Percentiles rank a stretch among this genome's conserved stretches.
phyloP scores from a whole-genome alignment of 2,113 vertebrate genomes.

The Gambusia affinis region DNA sequence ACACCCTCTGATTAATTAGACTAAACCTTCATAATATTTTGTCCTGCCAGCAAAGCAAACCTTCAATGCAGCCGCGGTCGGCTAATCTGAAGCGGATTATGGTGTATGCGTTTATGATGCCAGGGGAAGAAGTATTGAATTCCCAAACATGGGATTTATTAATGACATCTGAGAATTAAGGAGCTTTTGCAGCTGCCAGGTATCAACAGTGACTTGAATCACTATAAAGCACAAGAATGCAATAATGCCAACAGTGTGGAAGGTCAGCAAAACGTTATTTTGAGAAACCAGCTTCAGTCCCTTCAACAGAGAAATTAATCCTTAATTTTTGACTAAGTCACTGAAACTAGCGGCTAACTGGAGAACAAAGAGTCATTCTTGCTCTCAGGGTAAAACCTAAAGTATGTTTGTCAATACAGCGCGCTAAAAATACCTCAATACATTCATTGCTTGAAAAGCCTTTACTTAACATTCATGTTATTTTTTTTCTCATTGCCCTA shows the following conservation, averaged over 20 bases:
- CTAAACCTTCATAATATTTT: neutral
- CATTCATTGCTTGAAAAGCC: constrained; percentile 31
- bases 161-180: no score
- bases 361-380: no score
- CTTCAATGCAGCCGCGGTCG: neutral
- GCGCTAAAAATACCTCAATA: constrained; percentile 39
- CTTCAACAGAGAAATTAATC: no score
- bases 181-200: no score
- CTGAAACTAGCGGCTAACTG: no score
- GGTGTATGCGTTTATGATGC: neutral
- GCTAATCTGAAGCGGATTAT: neutral
- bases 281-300: no score
- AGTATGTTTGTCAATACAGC: neutral
- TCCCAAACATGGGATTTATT: neutral
- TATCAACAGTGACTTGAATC: no score
- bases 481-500: constrained; percentile 26
- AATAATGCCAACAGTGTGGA: no score
- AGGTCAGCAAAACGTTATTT: no score
- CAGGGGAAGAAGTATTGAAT: neutral
- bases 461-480: constrained; percentile 37
- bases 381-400: no score
- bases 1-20: neutral
- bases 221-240: no score
- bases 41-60: neutral
- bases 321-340: no score